Evolutionary conservation across 1,140 invertebrate species (phyloP).

Genomic region (Carcinoscorpius rotundicauda): DNA sequence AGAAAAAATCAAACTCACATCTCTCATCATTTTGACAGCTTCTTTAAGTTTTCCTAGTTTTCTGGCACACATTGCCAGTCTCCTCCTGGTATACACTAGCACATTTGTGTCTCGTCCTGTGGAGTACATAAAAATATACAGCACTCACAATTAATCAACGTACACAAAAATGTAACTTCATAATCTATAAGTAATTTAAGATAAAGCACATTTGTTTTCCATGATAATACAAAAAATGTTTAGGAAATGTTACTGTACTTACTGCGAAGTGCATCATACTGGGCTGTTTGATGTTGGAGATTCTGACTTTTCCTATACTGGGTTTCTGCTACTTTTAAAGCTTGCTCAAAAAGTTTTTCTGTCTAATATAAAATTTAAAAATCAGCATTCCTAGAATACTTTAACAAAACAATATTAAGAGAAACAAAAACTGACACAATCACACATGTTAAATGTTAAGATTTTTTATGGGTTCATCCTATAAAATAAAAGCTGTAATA

Average conservation of each 20-base stretch:
- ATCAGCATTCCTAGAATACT: no score
- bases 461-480: no score
- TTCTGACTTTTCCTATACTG: slow-evolving; percentile 73
- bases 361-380: slow-evolving; percentile 29
- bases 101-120: slow-evolving; percentile 80
- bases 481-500: no score
- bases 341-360: slow-evolving; percentile 75
- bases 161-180: no score
- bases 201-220: no score
- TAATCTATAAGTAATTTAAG: no score
- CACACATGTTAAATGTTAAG: no score
- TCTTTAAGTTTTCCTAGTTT: slow-evolving; percentile 76
- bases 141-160: no score
- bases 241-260: slow-evolving; percentile 23
- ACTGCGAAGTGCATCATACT: slow-evolving; percentile 68
- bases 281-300: slow-evolving; percentile 57
- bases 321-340: slow-evolving; percentile 72
- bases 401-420: no score
- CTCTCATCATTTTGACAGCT: slow-evolving; percentile 92
- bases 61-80: slow-evolving; percentile 92
- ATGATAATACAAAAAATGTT: no score
- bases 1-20: slow-evolving; percentile 30
- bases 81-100: slow-evolving; percentile 83
- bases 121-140: no score
- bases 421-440: no score